Evolutionary conservation across 2,113 vertebrate species (phyloP), one percentile per base, ranked within the genome.

Genomic region (Antechinus stuartii): DNA sequence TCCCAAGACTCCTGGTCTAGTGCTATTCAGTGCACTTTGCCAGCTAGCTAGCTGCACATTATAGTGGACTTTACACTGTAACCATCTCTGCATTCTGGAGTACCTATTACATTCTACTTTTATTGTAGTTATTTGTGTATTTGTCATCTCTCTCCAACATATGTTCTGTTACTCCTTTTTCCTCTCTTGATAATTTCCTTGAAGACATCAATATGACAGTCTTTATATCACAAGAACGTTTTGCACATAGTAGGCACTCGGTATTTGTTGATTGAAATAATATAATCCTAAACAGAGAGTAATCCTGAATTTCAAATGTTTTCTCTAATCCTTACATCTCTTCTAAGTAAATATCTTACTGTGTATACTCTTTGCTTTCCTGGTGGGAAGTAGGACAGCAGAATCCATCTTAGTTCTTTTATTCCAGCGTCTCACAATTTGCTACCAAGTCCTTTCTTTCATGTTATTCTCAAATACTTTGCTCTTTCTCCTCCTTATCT

Each of bases 391-490:
- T 91, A 8, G 68, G 26, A 92, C 95, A 95, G 68, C 53, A 61
- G 46, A 92, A 24, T 23, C 57, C 54, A 94, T 30, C 90, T 25
- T 23, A 53, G 30, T 76, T 68, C 22, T 94, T 91, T 68, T 94
- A 76, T 50, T 76, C 35, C 35, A 76, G 35, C 35, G n/a, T 76
- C 68, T 19, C 11, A 19, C 35, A n/a, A 76, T 76, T 94, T 91
- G 46, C 49, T 91, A 3, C 93, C 91, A 95, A 53, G 61, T 96
- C 90, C 61, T 50, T 93, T 57, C 42, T 95, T 95, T 35, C 35
- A 92, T 4, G 90, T 46, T 96, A 26, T 22, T 7, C 35, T 95
- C 68, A 84, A 84, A 84, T 23, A 42, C 68, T 35, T 84, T 2
- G 1, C 16, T 84, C n/a, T 26, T 84, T 42, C 19, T 1, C 68